A percentile compares a stretch with the other conserved stretches of the same genome.
Evolutionary conservation across 2,797 vertebrate genomes (phyloP).

Genomic region (Chloroceryle inda): DNA sequence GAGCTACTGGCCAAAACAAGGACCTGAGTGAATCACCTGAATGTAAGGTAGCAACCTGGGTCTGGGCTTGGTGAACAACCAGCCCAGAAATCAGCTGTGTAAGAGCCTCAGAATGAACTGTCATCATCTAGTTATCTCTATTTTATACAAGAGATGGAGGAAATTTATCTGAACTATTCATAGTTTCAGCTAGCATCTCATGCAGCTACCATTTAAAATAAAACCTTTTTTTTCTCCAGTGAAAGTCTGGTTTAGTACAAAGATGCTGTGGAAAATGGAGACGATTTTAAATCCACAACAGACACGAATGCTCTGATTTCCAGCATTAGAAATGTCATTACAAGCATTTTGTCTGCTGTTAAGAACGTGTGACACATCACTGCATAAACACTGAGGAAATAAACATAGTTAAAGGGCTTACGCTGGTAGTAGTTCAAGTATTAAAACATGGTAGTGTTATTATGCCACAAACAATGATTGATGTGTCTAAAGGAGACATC

Average conservation of each 20-base stretch:
- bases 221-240: not conserved
- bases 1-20: not conserved
- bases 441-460: conserved; percentile 15
- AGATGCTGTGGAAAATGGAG: not conserved
- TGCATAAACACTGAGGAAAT: not conserved
- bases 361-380: not conserved
- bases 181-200: not conserved
- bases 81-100: not conserved
- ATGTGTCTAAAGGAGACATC: conserved; percentile 16
- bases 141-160: conserved; percentile 15
- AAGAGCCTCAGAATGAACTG: not conserved
- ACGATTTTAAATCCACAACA: not conserved
- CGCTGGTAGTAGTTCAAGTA: not conserved
- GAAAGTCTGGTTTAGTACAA: not conserved
- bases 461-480: not conserved
- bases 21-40: not conserved
- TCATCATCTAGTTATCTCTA: not conserved
- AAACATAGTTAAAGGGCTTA: conserved; percentile 21
- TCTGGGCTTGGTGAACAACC: not conserved
- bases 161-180: not conserved
- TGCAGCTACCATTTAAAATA: not conserved
- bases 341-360: not conserved
- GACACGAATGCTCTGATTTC: conserved; percentile 4
- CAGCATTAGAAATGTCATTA: conserved; percentile 29
- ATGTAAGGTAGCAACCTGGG: not conserved